Conservation (phyloP, 2,888 invertebrate species). For the Diplazon laetatorius region DNA sequence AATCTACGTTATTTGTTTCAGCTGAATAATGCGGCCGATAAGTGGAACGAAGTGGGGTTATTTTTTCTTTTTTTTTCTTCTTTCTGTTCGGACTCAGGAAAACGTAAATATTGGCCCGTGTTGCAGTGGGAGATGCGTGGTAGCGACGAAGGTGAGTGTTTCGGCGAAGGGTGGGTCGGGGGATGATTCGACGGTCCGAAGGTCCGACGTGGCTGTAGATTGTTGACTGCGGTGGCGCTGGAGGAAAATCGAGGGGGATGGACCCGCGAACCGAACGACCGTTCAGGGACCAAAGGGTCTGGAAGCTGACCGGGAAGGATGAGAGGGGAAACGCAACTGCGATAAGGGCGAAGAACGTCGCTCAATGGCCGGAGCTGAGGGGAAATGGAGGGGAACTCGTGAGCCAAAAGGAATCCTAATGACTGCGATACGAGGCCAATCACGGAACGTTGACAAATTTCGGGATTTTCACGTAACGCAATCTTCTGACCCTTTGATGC, state of each 20-base stretch:
- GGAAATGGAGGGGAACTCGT: background rate
- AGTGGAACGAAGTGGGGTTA: conserved; percentile 10
- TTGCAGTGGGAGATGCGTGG: background rate
- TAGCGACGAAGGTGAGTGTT: conserved; percentile 2
- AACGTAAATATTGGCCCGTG: no score
- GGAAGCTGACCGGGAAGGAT: no score
- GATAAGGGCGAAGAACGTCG: background rate
- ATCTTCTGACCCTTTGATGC: conserved; percentile 25
- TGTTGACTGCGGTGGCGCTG: background rate
- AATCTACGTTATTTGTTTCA: conserved; percentile 35
- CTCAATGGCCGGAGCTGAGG: background rate
- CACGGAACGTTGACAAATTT: conserved; percentile 31
- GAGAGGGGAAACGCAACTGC: background rate
- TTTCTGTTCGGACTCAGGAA: no score
- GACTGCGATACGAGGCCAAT: conserved; percentile 46
- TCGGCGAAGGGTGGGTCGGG: background rate
- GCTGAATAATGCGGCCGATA: conserved; percentile 12
- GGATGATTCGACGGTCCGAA: background rate
- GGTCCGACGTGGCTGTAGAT: background rate
- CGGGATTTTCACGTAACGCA: conserved; percentile 39
- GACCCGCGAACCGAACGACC: background rate
- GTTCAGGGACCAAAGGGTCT: background rate
- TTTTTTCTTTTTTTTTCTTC: no score
- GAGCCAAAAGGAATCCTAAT: conserved; percentile 45
- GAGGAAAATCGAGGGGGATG: no score